Evolutionary conservation across 1,140 invertebrate genomes (phyloP).

Genomic region (Aradophagus sp.): DNA sequence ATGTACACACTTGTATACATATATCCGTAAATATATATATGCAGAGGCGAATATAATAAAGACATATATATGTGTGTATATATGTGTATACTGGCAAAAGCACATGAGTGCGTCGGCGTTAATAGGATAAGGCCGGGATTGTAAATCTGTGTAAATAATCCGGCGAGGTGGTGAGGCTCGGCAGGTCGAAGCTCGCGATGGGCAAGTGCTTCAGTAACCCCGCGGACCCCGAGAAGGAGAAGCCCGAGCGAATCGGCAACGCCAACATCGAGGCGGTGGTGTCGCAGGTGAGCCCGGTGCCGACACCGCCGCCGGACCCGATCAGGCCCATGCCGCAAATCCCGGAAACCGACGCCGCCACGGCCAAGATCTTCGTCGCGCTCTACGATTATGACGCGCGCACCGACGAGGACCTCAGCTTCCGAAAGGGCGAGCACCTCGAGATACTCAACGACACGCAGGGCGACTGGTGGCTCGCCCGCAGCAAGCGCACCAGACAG

Average conservation of each 20-base stretch:
- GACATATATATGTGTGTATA: too few relatives aligned
- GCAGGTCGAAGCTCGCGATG: constrained; percentile 69
- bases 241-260: constrained; percentile 78
- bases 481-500: constrained; percentile 93
- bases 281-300: constrained; percentile 78
- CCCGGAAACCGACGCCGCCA: constrained; percentile 79
- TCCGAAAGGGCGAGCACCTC: constrained; percentile 98
- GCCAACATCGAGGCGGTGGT: constrained; percentile 78
- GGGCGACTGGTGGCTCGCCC: constrained; percentile 99
- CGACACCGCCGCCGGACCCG: constrained; percentile 80
- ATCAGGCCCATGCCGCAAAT: constrained; percentile 79
- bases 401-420: constrained; percentile 98
- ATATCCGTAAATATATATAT: too few relatives aligned
- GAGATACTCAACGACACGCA: constrained; percentile 99
- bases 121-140: not conserved
- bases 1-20: too few relatives aligned
- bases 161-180: not conserved
- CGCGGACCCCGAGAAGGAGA: constrained; percentile 79
- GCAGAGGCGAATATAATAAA: too few relatives aligned
- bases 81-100: too few relatives aligned
- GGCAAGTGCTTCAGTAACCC: constrained; percentile 83
- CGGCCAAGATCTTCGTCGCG: constrained; percentile 94
- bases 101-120: too few relatives aligned
- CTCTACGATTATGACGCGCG: constrained; percentile 99
- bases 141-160: too few relatives aligned